phyloP scores from a whole-genome alignment of 2,888 invertebrate species.

The Pyrocoelia pectoralis region DNA sequence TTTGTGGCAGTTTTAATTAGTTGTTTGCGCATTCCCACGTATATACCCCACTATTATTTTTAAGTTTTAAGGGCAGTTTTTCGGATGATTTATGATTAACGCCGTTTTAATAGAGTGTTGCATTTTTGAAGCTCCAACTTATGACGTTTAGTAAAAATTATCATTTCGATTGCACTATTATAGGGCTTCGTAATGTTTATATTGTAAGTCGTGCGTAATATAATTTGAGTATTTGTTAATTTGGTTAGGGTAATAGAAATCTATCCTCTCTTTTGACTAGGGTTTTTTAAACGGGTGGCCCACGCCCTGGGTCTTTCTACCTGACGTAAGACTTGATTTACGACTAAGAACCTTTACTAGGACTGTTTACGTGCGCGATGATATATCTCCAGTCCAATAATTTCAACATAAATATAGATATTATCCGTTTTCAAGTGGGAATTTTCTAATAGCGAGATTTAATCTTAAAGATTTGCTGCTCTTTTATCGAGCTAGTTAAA shows the following conservation, averaged over 20 bases:
- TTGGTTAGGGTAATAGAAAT: conserved; percentile 10
- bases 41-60: conserved; percentile 41
- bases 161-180: too few relatives aligned
- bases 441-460: conserved; percentile 42
- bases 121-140: not conserved
- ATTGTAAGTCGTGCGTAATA: conserved; percentile 2
- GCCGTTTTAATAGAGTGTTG: conserved; percentile 43
- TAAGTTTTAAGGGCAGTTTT: conserved; percentile 41
- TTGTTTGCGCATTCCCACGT: conserved; percentile 45
- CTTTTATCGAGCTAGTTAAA: conserved; percentile 37
- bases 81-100: conserved; percentile 46
- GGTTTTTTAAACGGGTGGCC: conserved; percentile 26
- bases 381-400: conserved; percentile 43
- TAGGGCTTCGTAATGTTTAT: too few relatives aligned
- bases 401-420: conserved; percentile 49
- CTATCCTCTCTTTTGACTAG: conserved; percentile 16
- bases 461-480: conserved; percentile 38
- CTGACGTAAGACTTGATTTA: conserved; percentile 46
- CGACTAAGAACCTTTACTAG: conserved; percentile 40
- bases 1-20: conserved; percentile 51
- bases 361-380: conserved; percentile 44
- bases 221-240: conserved; percentile 16
- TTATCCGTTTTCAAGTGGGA: conserved; percentile 45
- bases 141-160: too few relatives aligned
- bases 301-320: conserved; percentile 37